Evolutionary conservation across 2,113 vertebrate genomes (phyloP).

Genomic region (Paralichthys olivaceus): DNA sequence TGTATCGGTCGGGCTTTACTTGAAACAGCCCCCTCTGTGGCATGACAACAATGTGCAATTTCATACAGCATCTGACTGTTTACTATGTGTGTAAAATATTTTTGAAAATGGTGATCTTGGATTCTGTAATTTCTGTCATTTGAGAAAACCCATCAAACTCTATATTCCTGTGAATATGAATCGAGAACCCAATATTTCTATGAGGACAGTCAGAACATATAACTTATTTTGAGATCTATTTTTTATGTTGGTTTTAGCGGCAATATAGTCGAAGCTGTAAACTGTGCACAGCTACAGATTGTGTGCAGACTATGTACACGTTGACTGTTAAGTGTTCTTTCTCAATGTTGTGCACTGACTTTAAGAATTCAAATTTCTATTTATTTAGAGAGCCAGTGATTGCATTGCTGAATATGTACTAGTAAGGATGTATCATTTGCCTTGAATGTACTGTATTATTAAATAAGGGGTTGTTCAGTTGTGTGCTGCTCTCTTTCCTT

Average conservation of each 20-base stretch:
- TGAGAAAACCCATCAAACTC: constrained; percentile 64
- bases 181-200: constrained; percentile 78
- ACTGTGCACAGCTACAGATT: constrained; percentile 71
- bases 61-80: constrained; percentile 83
- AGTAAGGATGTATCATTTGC: constrained; percentile 81
- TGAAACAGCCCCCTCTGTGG: constrained; percentile 73
- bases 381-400: constrained; percentile 74
- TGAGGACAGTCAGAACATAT: constrained; percentile 57
- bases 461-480: constrained; percentile 75
- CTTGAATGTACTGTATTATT: constrained; percentile 85
- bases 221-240: constrained; percentile 81
- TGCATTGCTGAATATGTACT: constrained; percentile 82
- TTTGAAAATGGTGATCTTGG: constrained; percentile 70
- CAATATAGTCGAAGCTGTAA: constrained; percentile 58
- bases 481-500: constrained; percentile 1
- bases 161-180: constrained; percentile 79
- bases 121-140: constrained; percentile 74
- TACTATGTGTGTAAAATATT: constrained; percentile 75
- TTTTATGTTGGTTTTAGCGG: constrained; percentile 80
- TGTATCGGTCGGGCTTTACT: background rate
- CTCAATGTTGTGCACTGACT: constrained; percentile 83
- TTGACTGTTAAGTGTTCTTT: constrained; percentile 84
- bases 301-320: constrained; percentile 77
- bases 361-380: constrained; percentile 74
- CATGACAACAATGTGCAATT: constrained; percentile 75